These are phyloP conservation scores for Entomobrya multifasciata DNA, from an alignment of 2,888 invertebrate species.

Conservation along the genomic window DNA sequence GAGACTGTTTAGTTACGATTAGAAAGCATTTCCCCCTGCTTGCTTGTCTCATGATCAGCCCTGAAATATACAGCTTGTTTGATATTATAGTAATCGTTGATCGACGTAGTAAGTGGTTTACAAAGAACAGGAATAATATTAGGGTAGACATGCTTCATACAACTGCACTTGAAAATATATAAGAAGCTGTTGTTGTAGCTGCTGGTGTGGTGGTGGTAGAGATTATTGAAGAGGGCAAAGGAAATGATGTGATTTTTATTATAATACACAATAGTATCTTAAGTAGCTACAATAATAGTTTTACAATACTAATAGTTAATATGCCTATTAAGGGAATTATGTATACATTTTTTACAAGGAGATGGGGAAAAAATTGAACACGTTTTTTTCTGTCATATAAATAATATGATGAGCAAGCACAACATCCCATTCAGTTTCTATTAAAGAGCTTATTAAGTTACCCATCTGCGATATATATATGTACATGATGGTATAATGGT, in stretches of 20 bases:
- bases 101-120: too few species aligned
- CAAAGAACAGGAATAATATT: too few species aligned
- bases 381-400: conserved; percentile 14
- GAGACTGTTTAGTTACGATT: conserved; percentile 57
- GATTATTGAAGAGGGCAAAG: conserved; percentile 3
- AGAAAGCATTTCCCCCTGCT: conserved; percentile 57
- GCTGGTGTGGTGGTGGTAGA: too few species aligned
- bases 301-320: not conserved
- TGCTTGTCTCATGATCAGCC: not conserved
- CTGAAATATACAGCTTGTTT: too few species aligned
- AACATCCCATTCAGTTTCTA: conserved; percentile 14
- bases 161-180: too few species aligned
- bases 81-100: too few species aligned
- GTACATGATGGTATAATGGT: too few species aligned
- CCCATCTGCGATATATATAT: not conserved
- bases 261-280: not conserved
- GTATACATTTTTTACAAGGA: not conserved
- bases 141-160: too few species aligned
- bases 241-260: conserved; percentile 37
- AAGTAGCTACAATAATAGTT: conserved; percentile 22
- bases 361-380: not conserved
- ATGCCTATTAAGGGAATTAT: conserved; percentile 7
- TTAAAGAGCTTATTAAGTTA: conserved; percentile 9
- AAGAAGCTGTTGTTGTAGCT: too few species aligned
- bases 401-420: conserved; percentile 29